These are phyloP conservation scores for Chaetogeoica ovagalla DNA, from an alignment of 2,888 invertebrate species.

Conservation along the genomic window DNA sequence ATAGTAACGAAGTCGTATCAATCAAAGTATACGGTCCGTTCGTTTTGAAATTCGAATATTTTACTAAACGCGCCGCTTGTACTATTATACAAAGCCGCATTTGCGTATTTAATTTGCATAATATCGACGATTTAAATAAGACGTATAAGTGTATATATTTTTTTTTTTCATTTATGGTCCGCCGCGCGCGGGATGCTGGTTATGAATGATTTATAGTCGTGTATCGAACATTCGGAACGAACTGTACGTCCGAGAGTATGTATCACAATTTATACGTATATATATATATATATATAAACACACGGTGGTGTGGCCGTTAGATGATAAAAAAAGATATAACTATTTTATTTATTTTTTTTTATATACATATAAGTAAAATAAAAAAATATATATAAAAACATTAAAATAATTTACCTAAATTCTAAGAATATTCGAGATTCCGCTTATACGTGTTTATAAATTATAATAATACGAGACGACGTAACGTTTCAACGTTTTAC, in stretches of 20 bases:
- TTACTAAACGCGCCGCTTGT: neutral
- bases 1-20: neutral
- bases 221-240: conserved; percentile 6
- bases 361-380: neutral
- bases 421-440: neutral
- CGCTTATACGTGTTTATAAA: too few relatives aligned
- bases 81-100: too few relatives aligned
- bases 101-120: conserved; percentile 7
- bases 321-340: neutral
- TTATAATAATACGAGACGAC: too few relatives aligned
- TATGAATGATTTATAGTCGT: conserved; percentile 1
- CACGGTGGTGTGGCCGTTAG: too few relatives aligned
- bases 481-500: neutral
- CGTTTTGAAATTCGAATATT: conserved; percentile 4
- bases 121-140: neutral
- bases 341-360: too few relatives aligned
- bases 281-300: neutral
- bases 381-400: neutral
- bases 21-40: neutral
- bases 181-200: neutral
- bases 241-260: neutral
- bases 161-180: neutral
- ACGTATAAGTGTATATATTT: neutral
- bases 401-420: conserved; percentile 18
- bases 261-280: neutral